Percentiles rank a stretch among this genome's conserved stretches.
Conservation (phyloP, 1,140 invertebrate species). For the Hyles euphorbiae region DNA sequence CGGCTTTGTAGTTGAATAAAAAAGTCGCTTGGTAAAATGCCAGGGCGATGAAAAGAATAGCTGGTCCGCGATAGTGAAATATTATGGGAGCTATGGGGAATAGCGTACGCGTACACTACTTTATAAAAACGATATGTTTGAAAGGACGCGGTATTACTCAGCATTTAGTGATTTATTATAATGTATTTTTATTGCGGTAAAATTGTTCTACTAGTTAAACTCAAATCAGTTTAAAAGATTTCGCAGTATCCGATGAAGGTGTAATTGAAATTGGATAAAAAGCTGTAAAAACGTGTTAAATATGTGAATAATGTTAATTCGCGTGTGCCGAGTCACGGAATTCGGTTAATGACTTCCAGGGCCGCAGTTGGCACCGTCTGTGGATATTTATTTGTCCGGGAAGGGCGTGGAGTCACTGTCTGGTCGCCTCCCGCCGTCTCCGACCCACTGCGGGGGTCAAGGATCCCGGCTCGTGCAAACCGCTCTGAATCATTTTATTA, state of each 20-base stretch:
- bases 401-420: slow-evolving; percentile 35
- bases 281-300: neutral
- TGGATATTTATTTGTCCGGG: slow-evolving; percentile 25
- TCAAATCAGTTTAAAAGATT: no score
- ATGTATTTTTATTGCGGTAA: no score
- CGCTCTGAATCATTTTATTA: slow-evolving; percentile 20
- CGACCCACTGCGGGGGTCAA: slow-evolving; percentile 40
- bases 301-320: slow-evolving; percentile 7
- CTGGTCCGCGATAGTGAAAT: slow-evolving; percentile 28
- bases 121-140: no score
- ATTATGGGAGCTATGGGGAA: slow-evolving; percentile 27
- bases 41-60: slow-evolving; percentile 60
- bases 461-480: slow-evolving; percentile 35
- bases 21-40: slow-evolving; percentile 66
- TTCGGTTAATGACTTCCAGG: slow-evolving; percentile 1
- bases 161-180: no score
- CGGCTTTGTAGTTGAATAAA: slow-evolving; percentile 64
- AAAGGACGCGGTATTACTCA: no score
- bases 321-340: neutral
- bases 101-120: slow-evolving; percentile 7
- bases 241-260: no score
- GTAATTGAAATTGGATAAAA: no score
- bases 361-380: slow-evolving; percentile 6
- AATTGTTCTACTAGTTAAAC: no score
- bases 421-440: slow-evolving; percentile 21